Evolutionary conservation across 2,797 vertebrate genomes (phyloP), one percentile per base, ranked within the genome.

Genomic region (Gymnothorax reevesii): DNA sequence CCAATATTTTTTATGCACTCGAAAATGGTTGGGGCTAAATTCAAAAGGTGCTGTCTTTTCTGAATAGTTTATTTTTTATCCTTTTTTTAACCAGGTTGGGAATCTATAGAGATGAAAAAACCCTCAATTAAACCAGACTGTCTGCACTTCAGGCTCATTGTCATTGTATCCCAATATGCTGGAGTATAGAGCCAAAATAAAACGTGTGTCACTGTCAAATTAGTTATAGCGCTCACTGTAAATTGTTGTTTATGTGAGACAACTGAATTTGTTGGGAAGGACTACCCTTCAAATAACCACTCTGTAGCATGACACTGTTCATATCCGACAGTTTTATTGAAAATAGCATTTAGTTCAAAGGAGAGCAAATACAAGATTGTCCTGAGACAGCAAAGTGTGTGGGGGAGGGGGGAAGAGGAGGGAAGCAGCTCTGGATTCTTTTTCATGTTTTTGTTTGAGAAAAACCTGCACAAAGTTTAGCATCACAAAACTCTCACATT

Each of bases 371-470:
- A 86, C 75, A 84, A 90, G 85, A 92, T 91, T 89, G 90, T 93
- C 92, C 92, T 92, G 92, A 94, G 93, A 92, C 93, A 91, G 83
- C 89, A 93, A 87, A 92, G 73, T 66, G 54, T 62, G 69, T 57
- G 92, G 73, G 71, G 59, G 73, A 69, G 42, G 13, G 42, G 33
- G 73, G 73, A n/a, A 42, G 77, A 20, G 6, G 73, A 8, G 73
- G 42, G 13, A 15, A 13, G 73, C 33, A n/a, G 33, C 7, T 77
- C 15, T 52, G 4, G 25, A 33, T 52, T 77, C 12, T 77, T 25
- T 25, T 69, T 49, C 33, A 42, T 42, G 3, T 49, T 89, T 55
- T 80, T 80, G 17, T n/a, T 54, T 87, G 42, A 80, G n/a, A 75
- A 82, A 85, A 66, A 88, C 84, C 69, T 52, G 42, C 87, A 86